Evolutionary conservation across 2,888 invertebrate genomes (phyloP).

Genomic region (Trachelus iudaicus): DNA sequence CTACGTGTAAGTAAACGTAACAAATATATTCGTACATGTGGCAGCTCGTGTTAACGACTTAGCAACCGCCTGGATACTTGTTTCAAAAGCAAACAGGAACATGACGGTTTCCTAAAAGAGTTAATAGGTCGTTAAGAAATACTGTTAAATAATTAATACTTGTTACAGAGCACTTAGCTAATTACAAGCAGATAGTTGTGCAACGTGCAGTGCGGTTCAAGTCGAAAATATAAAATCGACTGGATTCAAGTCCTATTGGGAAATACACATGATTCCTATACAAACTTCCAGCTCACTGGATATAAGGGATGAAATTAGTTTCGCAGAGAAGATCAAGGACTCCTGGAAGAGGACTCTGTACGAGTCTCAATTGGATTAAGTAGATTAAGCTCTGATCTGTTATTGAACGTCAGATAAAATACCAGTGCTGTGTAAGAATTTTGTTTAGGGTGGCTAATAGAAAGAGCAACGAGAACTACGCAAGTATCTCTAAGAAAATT

Average conservation of each 20-base stretch:
- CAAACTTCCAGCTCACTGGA: neutral
- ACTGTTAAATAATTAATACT: no score
- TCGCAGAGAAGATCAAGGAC: neutral
- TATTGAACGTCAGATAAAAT: neutral
- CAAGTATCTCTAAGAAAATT: neutral
- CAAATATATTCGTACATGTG: neutral
- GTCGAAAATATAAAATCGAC: neutral
- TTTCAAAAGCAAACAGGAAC: no score
- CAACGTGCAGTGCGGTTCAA: neutral
- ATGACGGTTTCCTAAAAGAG: no score
- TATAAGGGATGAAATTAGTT: neutral
- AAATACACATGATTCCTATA: neutral
- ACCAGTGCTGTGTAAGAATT: neutral
- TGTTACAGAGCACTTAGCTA: neutral
- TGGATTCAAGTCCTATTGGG: neutral
- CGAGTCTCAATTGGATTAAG: neutral
- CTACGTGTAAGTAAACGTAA: neutral
- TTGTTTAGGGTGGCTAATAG: neutral
- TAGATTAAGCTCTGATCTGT: neutral
- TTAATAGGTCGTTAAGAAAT: no score
- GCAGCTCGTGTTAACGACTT: neutral
- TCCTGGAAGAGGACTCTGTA: neutral
- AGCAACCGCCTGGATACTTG: no score
- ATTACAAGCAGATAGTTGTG: neutral
- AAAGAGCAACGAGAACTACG: neutral